Percentiles rank a stretch among this genome's conserved stretches.
These are phyloP conservation scores for Gambusia yucatana DNA, from an alignment of 2,797 vertebrate genomes.

Conservation along the genomic window DNA sequence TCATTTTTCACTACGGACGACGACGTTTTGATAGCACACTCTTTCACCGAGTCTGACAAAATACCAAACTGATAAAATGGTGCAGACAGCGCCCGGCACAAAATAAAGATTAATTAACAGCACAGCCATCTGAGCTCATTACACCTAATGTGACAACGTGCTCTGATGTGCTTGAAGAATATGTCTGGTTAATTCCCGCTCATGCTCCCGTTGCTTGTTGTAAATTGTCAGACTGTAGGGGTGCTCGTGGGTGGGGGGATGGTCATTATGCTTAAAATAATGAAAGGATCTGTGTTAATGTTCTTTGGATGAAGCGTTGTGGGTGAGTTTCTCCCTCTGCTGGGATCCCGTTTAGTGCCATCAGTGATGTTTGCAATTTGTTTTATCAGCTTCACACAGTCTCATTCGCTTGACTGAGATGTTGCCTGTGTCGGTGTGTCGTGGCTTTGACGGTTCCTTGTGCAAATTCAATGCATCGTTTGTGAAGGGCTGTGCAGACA, in stretches of 20 bases:
- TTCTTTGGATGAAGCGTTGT: constrained; percentile 60
- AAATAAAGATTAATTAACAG: constrained; percentile 51
- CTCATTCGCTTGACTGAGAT: constrained; percentile 48
- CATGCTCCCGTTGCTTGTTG: constrained; percentile 20
- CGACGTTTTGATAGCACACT: neutral
- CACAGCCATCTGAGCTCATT: constrained; percentile 21
- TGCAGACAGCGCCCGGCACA: constrained; percentile 12
- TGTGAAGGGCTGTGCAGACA: constrained; percentile 38
- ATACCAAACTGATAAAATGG: constrained; percentile 9
- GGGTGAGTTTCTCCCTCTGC: constrained; percentile 53
- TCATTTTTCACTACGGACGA: neutral
- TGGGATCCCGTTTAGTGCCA: constrained; percentile 59
- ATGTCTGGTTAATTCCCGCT: constrained; percentile 35
- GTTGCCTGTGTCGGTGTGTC: constrained; percentile 45
- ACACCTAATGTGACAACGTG: constrained; percentile 24
- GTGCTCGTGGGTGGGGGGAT: neutral
- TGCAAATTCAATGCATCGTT: constrained; percentile 64
- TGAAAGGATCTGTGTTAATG: constrained; percentile 66
- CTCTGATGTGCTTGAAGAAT: constrained; percentile 48
- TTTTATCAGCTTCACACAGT: constrained; percentile 66
- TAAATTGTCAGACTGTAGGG: constrained; percentile 20
- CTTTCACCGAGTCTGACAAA: constrained; percentile 12
- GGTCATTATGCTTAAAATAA: constrained; percentile 63
- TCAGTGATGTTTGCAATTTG: constrained; percentile 65
- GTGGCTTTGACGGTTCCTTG: constrained; percentile 55